Evolutionary conservation across 2,888 invertebrate species (phyloP).

Genomic region (Priocnemis perturbator): DNA sequence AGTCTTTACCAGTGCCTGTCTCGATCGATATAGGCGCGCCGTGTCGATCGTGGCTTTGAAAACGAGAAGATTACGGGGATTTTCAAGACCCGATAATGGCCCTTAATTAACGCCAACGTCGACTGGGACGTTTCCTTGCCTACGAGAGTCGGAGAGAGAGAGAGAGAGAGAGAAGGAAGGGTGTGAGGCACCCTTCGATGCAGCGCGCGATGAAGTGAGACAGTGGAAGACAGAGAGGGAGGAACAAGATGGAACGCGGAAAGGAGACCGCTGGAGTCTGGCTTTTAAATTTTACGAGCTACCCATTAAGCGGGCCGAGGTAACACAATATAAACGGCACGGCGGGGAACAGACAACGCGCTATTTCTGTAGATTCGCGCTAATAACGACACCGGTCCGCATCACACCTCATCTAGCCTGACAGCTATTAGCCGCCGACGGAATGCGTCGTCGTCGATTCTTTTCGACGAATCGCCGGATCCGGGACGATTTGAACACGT

Average conservation of each 20-base stretch:
- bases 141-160: not conserved
- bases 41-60: not conserved
- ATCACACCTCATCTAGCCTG: not conserved
- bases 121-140: not conserved
- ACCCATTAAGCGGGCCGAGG: not conserved
- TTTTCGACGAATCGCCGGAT: too few species aligned
- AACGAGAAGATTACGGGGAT: slow-evolving; percentile 11
- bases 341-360: too few species aligned
- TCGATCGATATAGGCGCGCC: too few species aligned
- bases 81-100: slow-evolving; percentile 14
- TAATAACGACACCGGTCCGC: slow-evolving; percentile 1
- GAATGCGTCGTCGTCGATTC: too few species aligned
- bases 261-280: slow-evolving; percentile 2
- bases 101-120: slow-evolving; percentile 15
- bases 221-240: not conserved
- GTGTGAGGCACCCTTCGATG: not conserved
- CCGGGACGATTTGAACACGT: too few species aligned
- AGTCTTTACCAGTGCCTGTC: too few species aligned
- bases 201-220: slow-evolving; percentile 1
- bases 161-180: not conserved
- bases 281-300: slow-evolving; percentile 5
- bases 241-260: not conserved
- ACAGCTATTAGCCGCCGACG: too few species aligned
- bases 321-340: too few species aligned
- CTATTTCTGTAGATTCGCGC: too few species aligned